A percentile compares a stretch with the other conserved stretches of the same genome.
Evolutionary conservation across 2,113 vertebrate genomes (phyloP).

Genomic region (Lota lota): DNA sequence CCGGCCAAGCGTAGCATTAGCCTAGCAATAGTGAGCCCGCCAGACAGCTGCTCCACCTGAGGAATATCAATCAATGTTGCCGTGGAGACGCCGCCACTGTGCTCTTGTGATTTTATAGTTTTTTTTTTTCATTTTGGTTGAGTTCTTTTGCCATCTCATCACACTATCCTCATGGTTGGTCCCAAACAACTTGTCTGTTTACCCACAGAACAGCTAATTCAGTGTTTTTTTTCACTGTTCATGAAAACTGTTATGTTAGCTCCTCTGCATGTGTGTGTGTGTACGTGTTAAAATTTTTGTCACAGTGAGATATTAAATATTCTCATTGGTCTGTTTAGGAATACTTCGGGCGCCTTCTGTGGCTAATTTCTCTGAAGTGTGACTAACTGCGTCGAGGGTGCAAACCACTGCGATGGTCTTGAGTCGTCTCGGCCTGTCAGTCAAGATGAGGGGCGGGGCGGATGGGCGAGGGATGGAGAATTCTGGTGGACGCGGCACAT

Average conservation of each 20-base stretch:
- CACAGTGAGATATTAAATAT: no score
- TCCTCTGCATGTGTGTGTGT: constrained; percentile 5
- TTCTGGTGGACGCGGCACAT: constrained; percentile 49
- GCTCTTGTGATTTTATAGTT: constrained; percentile 8
- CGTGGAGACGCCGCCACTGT: constrained; percentile 75
- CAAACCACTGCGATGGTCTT: constrained; percentile 7
- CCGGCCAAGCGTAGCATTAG: constrained; percentile 69
- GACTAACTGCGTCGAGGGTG: constrained; percentile 53
- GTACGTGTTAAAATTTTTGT: background rate
- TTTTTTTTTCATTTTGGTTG: constrained; percentile 19
- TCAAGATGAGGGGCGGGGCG: constrained; percentile 44
- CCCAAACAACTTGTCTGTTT: background rate
- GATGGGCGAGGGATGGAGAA: constrained; percentile 60
- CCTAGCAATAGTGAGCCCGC: constrained; percentile 73
- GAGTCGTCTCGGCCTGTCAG: constrained; percentile 50
- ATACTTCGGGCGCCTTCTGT: constrained; percentile 18
- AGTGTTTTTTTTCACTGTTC: no score
- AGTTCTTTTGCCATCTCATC: background rate
- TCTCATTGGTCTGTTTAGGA: background rate
- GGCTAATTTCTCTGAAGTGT: constrained; percentile 58
- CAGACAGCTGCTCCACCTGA: constrained; percentile 79
- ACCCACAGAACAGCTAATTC: background rate
- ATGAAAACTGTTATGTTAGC: constrained; percentile 14
- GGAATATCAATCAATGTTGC: constrained; percentile 83
- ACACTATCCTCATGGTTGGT: constrained; percentile 3